Percentiles rank a stretch among this genome's conserved stretches.
Evolutionary conservation across 2,888 invertebrate genomes (phyloP).

Genomic region (Dasysyrphus albostriatus): DNA sequence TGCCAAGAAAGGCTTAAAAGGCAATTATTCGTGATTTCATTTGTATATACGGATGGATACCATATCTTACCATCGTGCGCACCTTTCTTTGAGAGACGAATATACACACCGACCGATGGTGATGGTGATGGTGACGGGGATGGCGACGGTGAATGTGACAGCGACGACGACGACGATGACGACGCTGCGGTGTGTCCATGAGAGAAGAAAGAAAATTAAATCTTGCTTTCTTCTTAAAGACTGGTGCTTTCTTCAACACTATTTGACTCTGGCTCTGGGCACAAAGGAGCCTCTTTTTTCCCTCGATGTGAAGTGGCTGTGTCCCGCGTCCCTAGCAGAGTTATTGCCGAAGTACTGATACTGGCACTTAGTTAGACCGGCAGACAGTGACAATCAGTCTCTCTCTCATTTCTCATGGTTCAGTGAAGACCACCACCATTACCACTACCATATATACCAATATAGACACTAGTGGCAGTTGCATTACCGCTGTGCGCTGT

Average conservation of each 20-base stretch:
- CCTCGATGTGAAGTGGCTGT: neutral
- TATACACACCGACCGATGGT: conserved; percentile 18
- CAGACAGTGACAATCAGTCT: conserved; percentile 70
- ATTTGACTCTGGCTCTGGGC: conserved; percentile 14
- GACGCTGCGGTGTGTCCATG: conserved; percentile 20
- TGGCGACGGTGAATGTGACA: neutral
- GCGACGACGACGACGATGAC: neutral
- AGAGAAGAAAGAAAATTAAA: conserved; percentile 61
- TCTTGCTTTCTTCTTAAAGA: conserved; percentile 68
- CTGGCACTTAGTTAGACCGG: conserved; percentile 47
- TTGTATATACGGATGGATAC: conserved; percentile 54
- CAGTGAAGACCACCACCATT: conserved; percentile 50
- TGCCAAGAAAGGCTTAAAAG: conserved; percentile 63
- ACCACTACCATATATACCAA: conserved; percentile 42
- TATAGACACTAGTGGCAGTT: conserved; percentile 27
- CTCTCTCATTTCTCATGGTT: conserved; percentile 62
- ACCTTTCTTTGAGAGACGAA: conserved; percentile 64
- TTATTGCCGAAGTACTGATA: conserved; percentile 16
- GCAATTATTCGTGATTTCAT: conserved; percentile 74
- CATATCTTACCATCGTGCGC: conserved; percentile 67
- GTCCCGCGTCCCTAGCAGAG: neutral
- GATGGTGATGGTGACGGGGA: neutral
- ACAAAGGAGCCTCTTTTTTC: conserved; percentile 30
- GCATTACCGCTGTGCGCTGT: conserved; percentile 54
- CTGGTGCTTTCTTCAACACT: conserved; percentile 60